Conservation (phyloP, 2,888 invertebrate genomes). For the Cephus pygmeus region DNA sequence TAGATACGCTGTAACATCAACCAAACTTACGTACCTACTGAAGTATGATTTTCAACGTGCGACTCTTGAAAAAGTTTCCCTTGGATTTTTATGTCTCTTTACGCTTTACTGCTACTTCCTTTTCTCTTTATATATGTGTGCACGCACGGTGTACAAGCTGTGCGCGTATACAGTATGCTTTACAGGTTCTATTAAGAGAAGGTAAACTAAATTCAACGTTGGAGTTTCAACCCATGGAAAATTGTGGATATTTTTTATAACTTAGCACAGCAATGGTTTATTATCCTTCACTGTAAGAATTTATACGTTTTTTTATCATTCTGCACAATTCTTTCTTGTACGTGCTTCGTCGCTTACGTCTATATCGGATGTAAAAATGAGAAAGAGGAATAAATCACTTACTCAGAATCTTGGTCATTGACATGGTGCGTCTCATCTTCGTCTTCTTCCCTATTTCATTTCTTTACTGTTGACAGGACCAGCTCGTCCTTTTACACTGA, state of each 20-base stretch:
- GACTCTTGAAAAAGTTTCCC: neutral
- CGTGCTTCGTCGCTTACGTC: conserved; percentile 34
- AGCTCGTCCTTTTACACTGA: no score
- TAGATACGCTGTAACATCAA: neutral
- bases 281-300: neutral
- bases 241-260: neutral
- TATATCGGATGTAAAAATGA: conserved; percentile 29
- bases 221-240: neutral
- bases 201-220: neutral
- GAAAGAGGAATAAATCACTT: no score
- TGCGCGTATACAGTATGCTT: neutral
- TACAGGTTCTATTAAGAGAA: neutral
- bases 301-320: no score
- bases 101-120: neutral
- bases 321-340: conserved; percentile 15
- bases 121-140: neutral
- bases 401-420: no score
- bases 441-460: no score
- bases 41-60: neutral
- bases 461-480: no score
- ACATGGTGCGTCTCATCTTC: no score
- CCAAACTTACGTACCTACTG: neutral
- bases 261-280: neutral
- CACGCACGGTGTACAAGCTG: neutral
- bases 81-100: neutral